Conservation (phyloP, 2,113 vertebrate genomes). For the Atlantisia rogersi region DNA sequence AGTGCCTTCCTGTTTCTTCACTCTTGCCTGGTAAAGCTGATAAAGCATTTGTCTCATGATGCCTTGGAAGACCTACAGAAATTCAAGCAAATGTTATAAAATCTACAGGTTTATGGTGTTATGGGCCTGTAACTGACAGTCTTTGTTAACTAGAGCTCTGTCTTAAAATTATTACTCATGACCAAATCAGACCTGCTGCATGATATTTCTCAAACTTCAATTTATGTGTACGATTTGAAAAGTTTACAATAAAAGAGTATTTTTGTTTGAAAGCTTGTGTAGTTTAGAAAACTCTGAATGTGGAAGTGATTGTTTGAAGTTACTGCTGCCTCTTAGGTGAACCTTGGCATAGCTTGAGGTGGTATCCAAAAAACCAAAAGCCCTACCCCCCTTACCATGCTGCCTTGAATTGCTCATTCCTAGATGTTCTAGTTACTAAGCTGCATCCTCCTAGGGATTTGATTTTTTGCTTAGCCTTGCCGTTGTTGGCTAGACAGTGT, state of each 20-base stretch:
- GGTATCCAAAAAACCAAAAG: background rate
- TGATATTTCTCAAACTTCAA: background rate
- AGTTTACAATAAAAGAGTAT: background rate
- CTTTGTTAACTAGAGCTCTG: background rate
- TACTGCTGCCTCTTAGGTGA: background rate
- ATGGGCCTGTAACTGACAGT: background rate
- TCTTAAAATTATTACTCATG: background rate
- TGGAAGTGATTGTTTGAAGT: background rate
- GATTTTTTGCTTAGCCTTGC: constrained; percentile 5
- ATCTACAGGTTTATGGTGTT: background rate
- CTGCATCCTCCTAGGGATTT: background rate
- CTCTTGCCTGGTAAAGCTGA: background rate
- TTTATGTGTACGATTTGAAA: background rate
- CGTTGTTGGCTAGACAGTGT: background rate
- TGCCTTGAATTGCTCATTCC: background rate
- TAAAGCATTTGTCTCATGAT: background rate
- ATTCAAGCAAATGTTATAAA: background rate
- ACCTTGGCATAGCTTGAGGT: background rate
- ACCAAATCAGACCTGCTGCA: background rate
- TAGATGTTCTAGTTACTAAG: background rate
- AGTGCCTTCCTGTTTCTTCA: background rate
- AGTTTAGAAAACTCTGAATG: background rate
- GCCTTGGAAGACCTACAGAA: background rate
- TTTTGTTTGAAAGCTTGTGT: background rate
- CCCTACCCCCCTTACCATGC: background rate